These are phyloP conservation scores for Chloropsis cyanopogon DNA, from an alignment of 2,113 vertebrate genomes.

Conservation along the genomic window DNA sequence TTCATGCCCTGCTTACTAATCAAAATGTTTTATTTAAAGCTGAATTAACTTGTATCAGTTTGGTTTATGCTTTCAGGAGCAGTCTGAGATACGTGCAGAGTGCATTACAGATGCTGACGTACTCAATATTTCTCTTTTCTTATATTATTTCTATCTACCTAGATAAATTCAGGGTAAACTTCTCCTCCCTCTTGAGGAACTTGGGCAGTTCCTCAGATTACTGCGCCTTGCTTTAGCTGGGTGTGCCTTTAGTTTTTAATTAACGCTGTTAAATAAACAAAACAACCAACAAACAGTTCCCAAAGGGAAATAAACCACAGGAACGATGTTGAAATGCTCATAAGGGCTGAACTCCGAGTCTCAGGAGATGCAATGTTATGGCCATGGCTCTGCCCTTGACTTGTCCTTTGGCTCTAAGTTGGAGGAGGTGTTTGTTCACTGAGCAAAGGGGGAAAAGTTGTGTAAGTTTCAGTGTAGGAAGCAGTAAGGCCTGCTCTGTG, in stretches of 20 bases:
- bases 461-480: background rate
- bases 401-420: constrained; percentile 4
- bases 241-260: constrained; percentile 61
- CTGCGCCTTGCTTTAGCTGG: background rate
- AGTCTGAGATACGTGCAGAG: background rate
- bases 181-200: constrained; percentile 16
- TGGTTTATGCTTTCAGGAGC: background rate
- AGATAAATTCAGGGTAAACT: constrained; percentile 2
- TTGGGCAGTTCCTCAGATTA: constrained; percentile 17
- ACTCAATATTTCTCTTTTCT: background rate
- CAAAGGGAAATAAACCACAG: constrained; percentile 8
- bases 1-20: background rate
- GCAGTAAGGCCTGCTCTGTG: accelerated
- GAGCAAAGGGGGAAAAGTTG: background rate
- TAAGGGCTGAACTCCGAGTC: background rate
- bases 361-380: background rate
- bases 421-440: background rate
- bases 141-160: background rate
- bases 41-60: background rate
- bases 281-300: constrained; percentile 59
- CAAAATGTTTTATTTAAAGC: background rate
- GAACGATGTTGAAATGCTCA: constrained; percentile 28
- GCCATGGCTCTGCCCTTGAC: background rate
- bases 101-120: background rate
- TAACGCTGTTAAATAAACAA: constrained; percentile 58